phyloP scores from a whole-genome alignment of 2,113 vertebrate species.

The Neomonachus schauinslandi region DNA sequence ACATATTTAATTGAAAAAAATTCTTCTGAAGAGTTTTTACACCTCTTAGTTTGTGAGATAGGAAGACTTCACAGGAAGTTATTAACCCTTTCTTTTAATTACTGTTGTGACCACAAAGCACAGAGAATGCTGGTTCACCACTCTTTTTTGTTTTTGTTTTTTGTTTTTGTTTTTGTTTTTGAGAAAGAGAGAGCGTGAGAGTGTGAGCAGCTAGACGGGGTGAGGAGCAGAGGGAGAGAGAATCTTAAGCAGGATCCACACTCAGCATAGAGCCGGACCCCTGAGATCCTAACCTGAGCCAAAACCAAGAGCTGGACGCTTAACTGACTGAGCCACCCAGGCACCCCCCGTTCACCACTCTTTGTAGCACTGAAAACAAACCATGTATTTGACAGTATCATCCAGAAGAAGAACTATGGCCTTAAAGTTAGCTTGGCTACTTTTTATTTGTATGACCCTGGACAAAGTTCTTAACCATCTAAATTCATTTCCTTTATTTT shows the following conservation, averaged over 20 bases:
- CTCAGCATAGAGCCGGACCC: not conserved
- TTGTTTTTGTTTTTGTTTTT: not conserved
- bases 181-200: not conserved
- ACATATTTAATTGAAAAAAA: not conserved
- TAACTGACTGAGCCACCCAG: not conserved
- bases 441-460: not conserved
- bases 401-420: not conserved
- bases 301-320: not conserved
- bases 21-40: not conserved
- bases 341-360: not conserved
- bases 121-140: not conserved
- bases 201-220: not conserved
- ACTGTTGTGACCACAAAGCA: not conserved
- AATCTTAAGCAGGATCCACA: not conserved
- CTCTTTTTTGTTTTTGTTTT: not conserved
- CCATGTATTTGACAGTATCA: not conserved
- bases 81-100: not conserved
- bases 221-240: not conserved
- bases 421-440: not conserved
- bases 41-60: not conserved
- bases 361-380: not conserved
- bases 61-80: not conserved
- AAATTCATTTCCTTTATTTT: not conserved
- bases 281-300: not conserved
- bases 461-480: not conserved